A percentile compares a stretch with the other conserved stretches of the same genome.
Conservation (phyloP, 1,140 invertebrate species). For the Drosophila pruinosa region DNA sequence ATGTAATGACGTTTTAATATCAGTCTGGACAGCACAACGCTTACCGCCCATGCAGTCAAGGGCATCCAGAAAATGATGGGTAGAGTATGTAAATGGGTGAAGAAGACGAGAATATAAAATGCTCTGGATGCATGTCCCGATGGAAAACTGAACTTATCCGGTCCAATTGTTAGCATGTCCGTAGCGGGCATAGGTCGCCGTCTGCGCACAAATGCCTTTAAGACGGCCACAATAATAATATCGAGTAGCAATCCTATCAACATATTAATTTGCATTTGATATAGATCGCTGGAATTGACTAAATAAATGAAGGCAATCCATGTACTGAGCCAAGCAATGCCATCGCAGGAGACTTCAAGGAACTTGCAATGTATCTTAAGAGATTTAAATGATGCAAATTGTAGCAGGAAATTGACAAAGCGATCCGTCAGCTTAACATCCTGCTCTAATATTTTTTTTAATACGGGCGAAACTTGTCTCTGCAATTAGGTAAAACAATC, state of each 20-base stretch:
- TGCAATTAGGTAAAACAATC: not conserved
- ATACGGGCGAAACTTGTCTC: conserved; percentile 14
- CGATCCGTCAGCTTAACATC: conserved; percentile 87
- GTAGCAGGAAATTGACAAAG: conserved; percentile 85
- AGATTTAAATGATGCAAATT: conserved; percentile 85
- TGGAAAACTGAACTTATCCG: conserved; percentile 97
- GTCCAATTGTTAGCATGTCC: conserved; percentile 84
- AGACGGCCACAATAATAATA: conserved; percentile 90
- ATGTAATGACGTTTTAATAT: conserved; percentile 92
- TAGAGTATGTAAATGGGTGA: conserved; percentile 86
- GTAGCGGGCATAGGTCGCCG: conserved; percentile 90
- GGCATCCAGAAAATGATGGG: conserved; percentile 85
- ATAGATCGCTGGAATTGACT: conserved; percentile 85
- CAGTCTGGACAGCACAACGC: conserved; percentile 89
- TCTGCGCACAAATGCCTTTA: conserved; percentile 92
- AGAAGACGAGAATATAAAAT: conserved; percentile 89
- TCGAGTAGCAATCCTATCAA: conserved; percentile 93
- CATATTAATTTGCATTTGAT: conserved; percentile 93
- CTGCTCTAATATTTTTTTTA: conserved; percentile 80
- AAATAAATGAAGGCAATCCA: conserved; percentile 89
- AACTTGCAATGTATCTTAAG: conserved; percentile 86
- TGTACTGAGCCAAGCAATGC: conserved; percentile 91
- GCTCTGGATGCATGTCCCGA: conserved; percentile 97
- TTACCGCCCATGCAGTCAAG: conserved; percentile 89
- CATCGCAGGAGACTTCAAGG: conserved; percentile 93